Evolutionary conservation across 1,140 invertebrate genomes (phyloP).

Genomic region (Galendromus occidentalis): DNA sequence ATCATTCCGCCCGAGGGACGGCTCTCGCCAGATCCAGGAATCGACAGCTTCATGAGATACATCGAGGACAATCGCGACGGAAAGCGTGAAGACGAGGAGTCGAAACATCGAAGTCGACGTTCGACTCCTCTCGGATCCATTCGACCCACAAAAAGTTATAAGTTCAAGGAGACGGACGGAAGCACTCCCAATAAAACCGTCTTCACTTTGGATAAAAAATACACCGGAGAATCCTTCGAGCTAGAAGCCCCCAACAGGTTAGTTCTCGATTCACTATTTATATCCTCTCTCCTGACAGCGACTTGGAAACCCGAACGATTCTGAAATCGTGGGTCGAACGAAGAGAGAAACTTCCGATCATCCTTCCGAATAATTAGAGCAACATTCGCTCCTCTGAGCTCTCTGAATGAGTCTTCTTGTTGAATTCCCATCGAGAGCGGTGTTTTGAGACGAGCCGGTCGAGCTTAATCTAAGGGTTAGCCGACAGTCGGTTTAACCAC

Average conservation of each 20-base stretch:
- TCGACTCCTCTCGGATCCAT: slow-evolving; percentile 56
- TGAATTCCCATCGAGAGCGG: no score
- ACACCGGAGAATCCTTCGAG: slow-evolving; percentile 73
- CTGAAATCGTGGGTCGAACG: no score
- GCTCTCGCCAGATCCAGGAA: not conserved
- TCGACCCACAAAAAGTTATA: slow-evolving; percentile 68
- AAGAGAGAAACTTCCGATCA: no score
- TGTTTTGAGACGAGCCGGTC: no score
- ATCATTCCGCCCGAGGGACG: slow-evolving; percentile 8
- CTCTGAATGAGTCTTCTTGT: no score
- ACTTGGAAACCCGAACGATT: no score
- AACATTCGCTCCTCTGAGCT: no score
- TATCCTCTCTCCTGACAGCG: no score
- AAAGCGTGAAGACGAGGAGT: slow-evolving; percentile 13
- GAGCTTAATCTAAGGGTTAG: no score
- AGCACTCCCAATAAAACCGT: slow-evolving; percentile 64
- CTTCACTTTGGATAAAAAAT: slow-evolving; percentile 74
- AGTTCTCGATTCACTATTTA: not conserved
- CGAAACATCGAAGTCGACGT: slow-evolving; percentile 23
- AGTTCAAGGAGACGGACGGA: slow-evolving; percentile 74
- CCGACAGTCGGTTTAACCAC: no score
- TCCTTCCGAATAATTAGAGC: no score
- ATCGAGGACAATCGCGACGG: not conserved
- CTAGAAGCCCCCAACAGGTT: slow-evolving; percentile 50
- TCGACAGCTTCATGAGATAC: not conserved